Evolutionary conservation across 2,113 vertebrate genomes (phyloP), one percentile per base, ranked within the genome.

Genomic region (Melanostigma gelatinosum): DNA sequence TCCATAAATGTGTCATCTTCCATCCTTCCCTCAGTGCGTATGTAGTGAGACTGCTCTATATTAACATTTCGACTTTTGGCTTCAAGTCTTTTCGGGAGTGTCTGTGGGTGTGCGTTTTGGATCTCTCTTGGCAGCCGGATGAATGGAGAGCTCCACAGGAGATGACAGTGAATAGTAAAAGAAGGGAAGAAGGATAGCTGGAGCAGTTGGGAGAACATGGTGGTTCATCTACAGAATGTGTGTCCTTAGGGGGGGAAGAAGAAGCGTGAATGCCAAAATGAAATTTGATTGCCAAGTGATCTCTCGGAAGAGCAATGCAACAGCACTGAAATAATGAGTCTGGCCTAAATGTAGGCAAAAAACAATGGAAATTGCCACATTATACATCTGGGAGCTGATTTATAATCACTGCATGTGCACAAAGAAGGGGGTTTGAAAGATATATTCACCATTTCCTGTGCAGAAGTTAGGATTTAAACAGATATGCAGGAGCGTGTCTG

Each of bases 111-210:
- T 72, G 68, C 65, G 64, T 70, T 63, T 16, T 15, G 34, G 62
- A 87, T 73, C 65, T 85, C 79, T 85, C 76, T 82, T 80, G 84
- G 87, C 80, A 88, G 86, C 27, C 24, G 29, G 60, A 84, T 79
- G 58, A 88, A 88, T 83, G 61, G 75, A 57, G 66, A 73, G 77
- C 77, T 20, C 87, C 66, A 32, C 66, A 69, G 81, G 82, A 77
- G 78, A 86, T 88, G 89, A 90, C 81, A 73, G 81, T 72, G 83
- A 88, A 88, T 85, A 71, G 80, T 69, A 89, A 88, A 91, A 86
- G 52, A 80, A 48, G 50, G 36, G 65, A 74, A 62, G 63, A 54
- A 80, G 75, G 79, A 80, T 64, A 62, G 75, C 85, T 80, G 80
- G 70, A 75, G 77, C 54, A 72, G 83, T 76, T 73, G 85, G 69